Evolutionary conservation across 2,888 invertebrate species (phyloP).

Genomic region (Scaptomyza cyrtandrae): DNA sequence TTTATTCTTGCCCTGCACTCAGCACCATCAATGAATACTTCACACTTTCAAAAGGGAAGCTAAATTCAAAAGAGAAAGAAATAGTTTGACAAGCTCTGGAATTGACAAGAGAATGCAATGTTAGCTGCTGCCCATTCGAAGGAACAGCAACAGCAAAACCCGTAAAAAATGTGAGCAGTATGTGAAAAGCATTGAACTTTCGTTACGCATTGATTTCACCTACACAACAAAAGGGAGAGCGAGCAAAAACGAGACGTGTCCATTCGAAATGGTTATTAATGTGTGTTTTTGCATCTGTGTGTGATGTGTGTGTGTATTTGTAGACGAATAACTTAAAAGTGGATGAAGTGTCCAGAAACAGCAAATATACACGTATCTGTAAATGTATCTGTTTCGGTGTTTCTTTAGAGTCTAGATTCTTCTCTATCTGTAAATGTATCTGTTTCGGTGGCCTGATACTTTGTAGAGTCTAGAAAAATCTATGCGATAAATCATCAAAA

Average conservation of each 20-base stretch:
- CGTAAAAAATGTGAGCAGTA: neutral
- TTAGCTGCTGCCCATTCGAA: constrained; percentile 8
- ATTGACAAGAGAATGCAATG: constrained; percentile 49
- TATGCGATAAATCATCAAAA: no score
- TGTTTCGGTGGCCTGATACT: no score
- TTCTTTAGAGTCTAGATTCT: no score
- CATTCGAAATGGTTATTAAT: neutral
- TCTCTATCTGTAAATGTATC: no score
- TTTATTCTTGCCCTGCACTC: constrained; percentile 29
- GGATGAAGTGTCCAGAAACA: neutral
- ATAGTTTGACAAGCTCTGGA: constrained; percentile 52
- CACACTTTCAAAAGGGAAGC: neutral
- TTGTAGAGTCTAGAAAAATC: no score
- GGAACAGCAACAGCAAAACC: neutral
- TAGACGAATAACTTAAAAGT: neutral
- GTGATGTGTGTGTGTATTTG: neutral
- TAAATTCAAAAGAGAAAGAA: neutral
- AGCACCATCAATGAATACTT: constrained; percentile 18
- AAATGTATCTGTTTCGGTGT: no score
- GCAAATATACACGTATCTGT: no score
- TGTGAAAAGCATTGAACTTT: constrained; percentile 56
- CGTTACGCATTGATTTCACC: constrained; percentile 1
- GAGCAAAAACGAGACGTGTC: neutral
- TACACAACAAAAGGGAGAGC: neutral
- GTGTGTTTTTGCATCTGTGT: no score